Conservation (phyloP, 1,140 invertebrate species). For the Conopomorpha cramerella region DNA sequence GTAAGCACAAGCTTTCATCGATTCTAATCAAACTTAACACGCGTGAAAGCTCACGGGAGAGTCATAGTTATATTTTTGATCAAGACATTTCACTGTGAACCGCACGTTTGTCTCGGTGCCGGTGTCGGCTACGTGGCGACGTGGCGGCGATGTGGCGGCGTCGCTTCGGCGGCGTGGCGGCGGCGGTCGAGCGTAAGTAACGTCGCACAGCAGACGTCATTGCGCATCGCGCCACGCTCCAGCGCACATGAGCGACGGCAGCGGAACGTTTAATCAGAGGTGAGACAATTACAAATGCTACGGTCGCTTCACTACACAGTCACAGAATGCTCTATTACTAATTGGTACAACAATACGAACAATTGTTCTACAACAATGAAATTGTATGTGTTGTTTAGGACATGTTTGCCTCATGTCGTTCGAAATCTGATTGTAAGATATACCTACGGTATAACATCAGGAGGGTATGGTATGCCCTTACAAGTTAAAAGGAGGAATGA, state of each 20-base stretch:
- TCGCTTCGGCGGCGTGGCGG: not conserved
- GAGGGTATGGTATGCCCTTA: too few relatives aligned
- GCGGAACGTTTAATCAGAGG: constrained; percentile 1
- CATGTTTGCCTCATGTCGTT: too few relatives aligned
- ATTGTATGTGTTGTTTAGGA: too few relatives aligned
- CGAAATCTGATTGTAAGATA: too few relatives aligned
- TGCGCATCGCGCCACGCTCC: constrained; percentile 28
- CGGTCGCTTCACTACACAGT: not conserved
- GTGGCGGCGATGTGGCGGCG: not conserved
- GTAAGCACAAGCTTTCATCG: not conserved
- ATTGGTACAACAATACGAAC: too few relatives aligned
- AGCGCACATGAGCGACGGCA: constrained; percentile 1
- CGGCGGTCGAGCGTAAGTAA: constrained; percentile 33
- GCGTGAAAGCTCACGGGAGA: not conserved
- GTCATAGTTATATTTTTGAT: too few relatives aligned
- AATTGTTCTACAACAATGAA: too few relatives aligned
- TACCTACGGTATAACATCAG: too few relatives aligned
- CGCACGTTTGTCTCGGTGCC: too few relatives aligned
- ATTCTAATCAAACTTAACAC: not conserved
- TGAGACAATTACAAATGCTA: not conserved
- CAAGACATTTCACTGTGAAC: too few relatives aligned
- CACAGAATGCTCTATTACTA: not conserved
- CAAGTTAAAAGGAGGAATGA: too few relatives aligned
- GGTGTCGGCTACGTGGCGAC: not conserved
- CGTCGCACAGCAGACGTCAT: constrained; percentile 33